Evolutionary conservation across 2,888 invertebrate genomes (phyloP), one percentile per base, ranked within the genome.

Genomic region (Melinopterus prodromus): DNA sequence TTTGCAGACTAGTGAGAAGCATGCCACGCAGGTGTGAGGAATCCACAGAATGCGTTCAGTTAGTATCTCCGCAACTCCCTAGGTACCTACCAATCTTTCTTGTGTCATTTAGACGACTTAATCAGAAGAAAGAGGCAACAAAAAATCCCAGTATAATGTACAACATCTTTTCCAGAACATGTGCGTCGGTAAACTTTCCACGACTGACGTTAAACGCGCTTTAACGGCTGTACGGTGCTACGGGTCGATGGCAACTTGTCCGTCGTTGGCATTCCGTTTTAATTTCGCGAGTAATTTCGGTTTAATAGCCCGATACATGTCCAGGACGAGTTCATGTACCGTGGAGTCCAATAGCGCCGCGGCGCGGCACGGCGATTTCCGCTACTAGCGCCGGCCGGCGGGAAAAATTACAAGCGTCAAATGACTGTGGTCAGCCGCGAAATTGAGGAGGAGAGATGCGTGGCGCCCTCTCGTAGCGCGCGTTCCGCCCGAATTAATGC

Each of bases 341-440:
- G 53, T 53, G 1, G 3, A 53, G 2, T 1, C 2, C 26, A 26
- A 26, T 26, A 26, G 53, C 53, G 53, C 53, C 9, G 7, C 9
- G 12, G 12, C 9, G 7, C 9, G 12, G 12, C 53, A 6, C 53
- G 53, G 53, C 53, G 53, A 53, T 53, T 53, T 53, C 53, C 53
- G 12, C 12, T 53, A 12, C 53, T 26, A 26, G 26, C 26, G 26
- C 53, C 53, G 53, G 9, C 53, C 53, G 12, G 53, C 53, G 5
- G 53, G 53, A 53, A 53, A 53, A 53, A 53, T 53, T 53, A 53
- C 53, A 53, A 53, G 53, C 53, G 53, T 53, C 53, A 53, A 53
- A 53, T 53, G 53, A 53, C 53, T 53, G 53, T 53, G 53, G 53
- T 53, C 53, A 53, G 53, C 53, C 53, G 53, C 53, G 53, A 53